These are phyloP conservation scores for Conchocele bisecta DNA, from an alignment of 2,888 invertebrate genomes.

Conservation along the genomic window DNA sequence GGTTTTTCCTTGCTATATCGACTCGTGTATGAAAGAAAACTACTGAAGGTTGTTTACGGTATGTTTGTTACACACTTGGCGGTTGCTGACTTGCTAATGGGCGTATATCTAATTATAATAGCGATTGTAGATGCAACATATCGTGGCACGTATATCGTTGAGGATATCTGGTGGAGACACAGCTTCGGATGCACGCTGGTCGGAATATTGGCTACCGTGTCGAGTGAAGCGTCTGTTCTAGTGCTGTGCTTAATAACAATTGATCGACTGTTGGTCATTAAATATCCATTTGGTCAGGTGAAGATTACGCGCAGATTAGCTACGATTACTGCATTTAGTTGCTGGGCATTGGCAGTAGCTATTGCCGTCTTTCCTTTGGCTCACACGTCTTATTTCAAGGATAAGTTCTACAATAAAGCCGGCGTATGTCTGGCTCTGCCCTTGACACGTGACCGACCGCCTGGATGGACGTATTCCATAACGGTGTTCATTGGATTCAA, in stretches of 20 bases:
- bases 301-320: slow-evolving; percentile 62
- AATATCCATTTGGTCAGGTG: slow-evolving; percentile 84
- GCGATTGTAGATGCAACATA: slow-evolving; percentile 59
- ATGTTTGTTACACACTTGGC: slow-evolving; percentile 47
- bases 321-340: slow-evolving; percentile 46
- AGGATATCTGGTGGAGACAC: slow-evolving; percentile 47
- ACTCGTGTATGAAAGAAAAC: slow-evolving; percentile 2
- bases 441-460: slow-evolving; percentile 74
- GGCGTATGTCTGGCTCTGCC: slow-evolving; percentile 79
- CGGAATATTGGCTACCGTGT: slow-evolving; percentile 72
- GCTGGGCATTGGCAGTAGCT: slow-evolving; percentile 70
- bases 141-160: slow-evolving; percentile 44
- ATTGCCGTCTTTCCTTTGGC: slow-evolving; percentile 76
- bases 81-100: slow-evolving; percentile 36
- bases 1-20: slow-evolving; percentile 44
- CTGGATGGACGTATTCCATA: slow-evolving; percentile 80
- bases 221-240: slow-evolving; percentile 86
- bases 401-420: slow-evolving; percentile 75
- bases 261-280: slow-evolving; percentile 87
- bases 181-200: slow-evolving; percentile 58
- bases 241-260: slow-evolving; percentile 86
- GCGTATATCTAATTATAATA: slow-evolving; percentile 43
- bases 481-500: slow-evolving; percentile 78
- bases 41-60: slow-evolving; percentile 38
- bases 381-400: slow-evolving; percentile 71